phyloP scores from a whole-genome alignment of 1,140 invertebrate genomes.

The Diabrotica virgifera region DNA sequence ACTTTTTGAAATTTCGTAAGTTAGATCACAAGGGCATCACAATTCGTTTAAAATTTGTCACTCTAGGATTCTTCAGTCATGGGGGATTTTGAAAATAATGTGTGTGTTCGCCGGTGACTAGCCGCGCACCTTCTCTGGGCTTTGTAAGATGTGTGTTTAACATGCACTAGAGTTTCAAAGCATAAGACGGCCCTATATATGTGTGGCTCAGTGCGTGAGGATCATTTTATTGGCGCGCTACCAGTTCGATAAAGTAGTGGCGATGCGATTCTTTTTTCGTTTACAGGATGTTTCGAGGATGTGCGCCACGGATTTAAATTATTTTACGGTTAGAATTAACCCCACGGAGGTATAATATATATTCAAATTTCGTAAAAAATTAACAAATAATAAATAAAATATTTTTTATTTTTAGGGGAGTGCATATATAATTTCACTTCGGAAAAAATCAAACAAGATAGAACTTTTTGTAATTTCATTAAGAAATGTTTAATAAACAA shows the following conservation, averaged over 20 bases:
- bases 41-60: slow-evolving; percentile 5
- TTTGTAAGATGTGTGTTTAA: slow-evolving; percentile 20
- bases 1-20: slow-evolving; percentile 7
- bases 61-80: slow-evolving; percentile 9
- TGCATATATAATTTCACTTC: too few relatives aligned
- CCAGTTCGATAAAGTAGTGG: slow-evolving; percentile 16
- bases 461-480: too few relatives aligned
- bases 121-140: slow-evolving; percentile 9
- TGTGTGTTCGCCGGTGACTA: slow-evolving; percentile 10
- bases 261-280: neutral
- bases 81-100: slow-evolving; percentile 1
- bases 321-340: too few relatives aligned
- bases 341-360: too few relatives aligned
- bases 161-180: slow-evolving; percentile 17
- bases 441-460: too few relatives aligned
- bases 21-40: slow-evolving; percentile 17
- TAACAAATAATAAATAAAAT: too few relatives aligned
- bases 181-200: slow-evolving; percentile 24
- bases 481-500: too few relatives aligned
- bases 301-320: too few relatives aligned
- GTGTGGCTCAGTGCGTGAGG: slow-evolving; percentile 20
- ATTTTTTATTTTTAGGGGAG: too few relatives aligned
- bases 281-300: neutral
- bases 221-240: slow-evolving; percentile 14
- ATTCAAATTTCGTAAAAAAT: too few relatives aligned